A percentile compares a stretch with the other conserved stretches of the same genome.
These are phyloP conservation scores for Carassius gibelio DNA, from an alignment of 2,113 vertebrate species.

Conservation along the genomic window DNA sequence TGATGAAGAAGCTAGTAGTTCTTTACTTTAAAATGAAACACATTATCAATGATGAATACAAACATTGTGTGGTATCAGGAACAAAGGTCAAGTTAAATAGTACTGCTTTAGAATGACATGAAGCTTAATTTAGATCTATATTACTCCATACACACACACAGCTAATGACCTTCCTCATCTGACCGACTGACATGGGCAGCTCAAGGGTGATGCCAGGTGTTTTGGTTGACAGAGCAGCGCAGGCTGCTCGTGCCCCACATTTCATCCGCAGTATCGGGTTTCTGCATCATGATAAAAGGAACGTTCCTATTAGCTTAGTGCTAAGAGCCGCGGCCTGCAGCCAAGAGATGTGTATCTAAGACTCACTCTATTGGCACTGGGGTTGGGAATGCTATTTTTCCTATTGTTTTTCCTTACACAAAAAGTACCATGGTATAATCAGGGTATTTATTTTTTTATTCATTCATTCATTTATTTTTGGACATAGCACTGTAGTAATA, in stretches of 20 bases:
- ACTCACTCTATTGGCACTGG: background rate
- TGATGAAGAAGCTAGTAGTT: background rate
- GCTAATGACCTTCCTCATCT: conserved; percentile 40
- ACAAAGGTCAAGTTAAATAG: background rate
- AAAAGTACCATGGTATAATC: background rate
- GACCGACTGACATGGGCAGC: conserved; percentile 10
- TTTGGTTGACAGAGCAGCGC: conserved; percentile 51
- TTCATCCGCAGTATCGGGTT: conserved; percentile 49
- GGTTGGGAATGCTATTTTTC: background rate
- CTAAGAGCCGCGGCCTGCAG: conserved; percentile 40
- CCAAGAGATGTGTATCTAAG: conserved; percentile 41
- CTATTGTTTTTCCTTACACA: background rate
- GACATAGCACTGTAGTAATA: background rate
- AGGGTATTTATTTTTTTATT: too few relatives aligned
- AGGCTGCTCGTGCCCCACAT: conserved; percentile 53
- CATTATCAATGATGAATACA: background rate
- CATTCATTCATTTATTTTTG: too few relatives aligned
- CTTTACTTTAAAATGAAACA: background rate
- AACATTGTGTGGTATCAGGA: background rate
- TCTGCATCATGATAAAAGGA: conserved; percentile 56
- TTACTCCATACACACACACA: conserved; percentile 1
- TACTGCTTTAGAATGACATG: background rate
- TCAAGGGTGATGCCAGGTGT: conserved; percentile 54
- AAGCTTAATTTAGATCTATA: conserved; percentile 33
- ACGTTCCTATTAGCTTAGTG: conserved; percentile 56